These are phyloP conservation scores for Caenorhabditis tropicalis DNA, from an alignment of 1,140 invertebrate species.

Conservation along the genomic window DNA sequence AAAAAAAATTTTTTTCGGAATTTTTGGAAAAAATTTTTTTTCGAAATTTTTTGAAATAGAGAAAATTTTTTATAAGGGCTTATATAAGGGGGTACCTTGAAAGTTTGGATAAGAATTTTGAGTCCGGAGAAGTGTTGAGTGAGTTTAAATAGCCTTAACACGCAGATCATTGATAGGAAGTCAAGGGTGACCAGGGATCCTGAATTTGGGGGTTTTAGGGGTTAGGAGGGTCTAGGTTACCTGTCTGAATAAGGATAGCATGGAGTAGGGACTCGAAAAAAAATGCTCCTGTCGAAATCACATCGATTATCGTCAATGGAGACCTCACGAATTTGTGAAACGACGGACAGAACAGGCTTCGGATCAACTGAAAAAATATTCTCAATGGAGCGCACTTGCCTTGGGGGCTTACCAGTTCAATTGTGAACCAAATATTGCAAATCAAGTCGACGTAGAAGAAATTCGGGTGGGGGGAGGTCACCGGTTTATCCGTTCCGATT, in stretches of 20 bases:
- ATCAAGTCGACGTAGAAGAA: conserved; percentile 91
- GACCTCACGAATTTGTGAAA: conserved; percentile 86
- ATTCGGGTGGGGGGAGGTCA: conserved; percentile 89
- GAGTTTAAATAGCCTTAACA: conserved; percentile 95
- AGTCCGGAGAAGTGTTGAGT: conserved; percentile 94
- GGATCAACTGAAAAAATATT: conserved; percentile 77
- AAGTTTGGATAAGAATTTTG: conserved; percentile 96
- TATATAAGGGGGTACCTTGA: conserved; percentile 78
- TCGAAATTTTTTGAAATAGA: no score
- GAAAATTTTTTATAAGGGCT: no score
- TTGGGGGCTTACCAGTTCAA: conserved; percentile 84
- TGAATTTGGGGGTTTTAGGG: conserved; percentile 35
- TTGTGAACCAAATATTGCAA: conserved; percentile 93
- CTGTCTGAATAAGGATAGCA: conserved; percentile 50
- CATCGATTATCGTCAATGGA: conserved; percentile 87
- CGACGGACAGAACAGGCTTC: conserved; percentile 85
- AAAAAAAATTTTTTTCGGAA: no score
- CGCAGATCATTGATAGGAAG: conserved; percentile 97
- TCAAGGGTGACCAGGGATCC: conserved; percentile 78
- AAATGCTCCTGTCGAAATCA: conserved; percentile 89
- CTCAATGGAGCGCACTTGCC: not conserved
- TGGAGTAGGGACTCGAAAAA: conserved; percentile 77
- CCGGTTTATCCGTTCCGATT: conserved; percentile 77
- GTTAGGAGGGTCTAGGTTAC: not conserved
- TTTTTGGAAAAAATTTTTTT: no score